Evolutionary conservation across 2,797 vertebrate species (phyloP), one percentile per base, ranked within the genome.

Genomic region (Sebastes baramenuke): DNA sequence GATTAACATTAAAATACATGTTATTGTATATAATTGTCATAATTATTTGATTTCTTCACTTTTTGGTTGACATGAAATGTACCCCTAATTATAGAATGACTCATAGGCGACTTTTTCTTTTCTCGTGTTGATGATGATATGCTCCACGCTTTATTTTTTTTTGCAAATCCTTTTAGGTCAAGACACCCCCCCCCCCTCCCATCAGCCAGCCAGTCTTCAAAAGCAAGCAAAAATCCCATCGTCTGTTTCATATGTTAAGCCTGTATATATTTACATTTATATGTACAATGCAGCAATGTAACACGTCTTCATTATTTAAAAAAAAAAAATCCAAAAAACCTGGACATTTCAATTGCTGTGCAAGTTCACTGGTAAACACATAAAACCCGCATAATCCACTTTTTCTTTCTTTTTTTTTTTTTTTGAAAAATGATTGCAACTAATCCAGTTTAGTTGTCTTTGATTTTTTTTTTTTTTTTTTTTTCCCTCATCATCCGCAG

Each of bases 371-470:
- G 95, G 96, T 97, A 94, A 97, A 95, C 96, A 94, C 96, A 94
- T 92, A 94, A 93, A 96, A 96, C 96, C 97, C 96, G 96, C 97
- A 96, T 97, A 95, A 96, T 97, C 97, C 97, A 95, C 12, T 30
- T 52, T 82, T 95, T 94, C 60, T 56, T 55, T 9, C 12, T 29
- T 52, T 95, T 93, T 55, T 56, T 55, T 61, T 73, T 38, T 58
- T 72, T 61, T 77, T 76, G 10, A 94, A 96, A 94, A 92, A 93
- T 94, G 95, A 95, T 96, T 95, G 97, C 97, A 97, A 96, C 97
- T 96, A 94, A 97, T 98, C 97, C 97, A 95, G 95, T 95, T 95
- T 88, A 93, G 90, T 88, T 70, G 85, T 91, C 73, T 88, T 61
- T 74, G 72, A 75, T 75, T 81, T 69, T 62, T 64, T 52, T 36